Percentiles rank a stretch among this genome's conserved stretches.
These are phyloP conservation scores for Drosophila oshimai DNA, from an alignment of 1,140 invertebrate genomes.

Conservation along the genomic window DNA sequence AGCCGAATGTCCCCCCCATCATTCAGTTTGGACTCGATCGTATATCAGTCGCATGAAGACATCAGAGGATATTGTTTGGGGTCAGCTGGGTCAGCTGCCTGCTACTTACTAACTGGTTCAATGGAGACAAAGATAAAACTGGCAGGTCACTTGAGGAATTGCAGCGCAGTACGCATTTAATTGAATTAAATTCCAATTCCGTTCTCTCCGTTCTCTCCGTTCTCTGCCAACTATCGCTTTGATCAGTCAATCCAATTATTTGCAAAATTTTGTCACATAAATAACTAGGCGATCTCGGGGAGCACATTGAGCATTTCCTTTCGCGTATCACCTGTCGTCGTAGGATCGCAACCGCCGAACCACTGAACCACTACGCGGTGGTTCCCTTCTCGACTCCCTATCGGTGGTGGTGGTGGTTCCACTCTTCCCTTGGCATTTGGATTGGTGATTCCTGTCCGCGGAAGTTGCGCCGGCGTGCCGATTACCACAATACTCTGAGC, in stretches of 20 bases:
- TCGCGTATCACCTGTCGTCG: conserved; percentile 70
- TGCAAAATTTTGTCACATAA: conserved; percentile 83
- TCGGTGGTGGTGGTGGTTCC: background rate
- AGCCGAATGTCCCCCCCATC: conserved; percentile 66
- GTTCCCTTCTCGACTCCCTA: background rate
- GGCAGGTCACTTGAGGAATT: conserved; percentile 74
- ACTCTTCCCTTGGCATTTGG: background rate
- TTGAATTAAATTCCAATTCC: conserved; percentile 82
- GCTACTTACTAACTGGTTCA: conserved; percentile 36
- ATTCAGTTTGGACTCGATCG: conserved; percentile 32
- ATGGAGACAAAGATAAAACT: conserved; percentile 34
- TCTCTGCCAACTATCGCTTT: conserved; percentile 71
- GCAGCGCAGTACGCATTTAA: conserved; percentile 81
- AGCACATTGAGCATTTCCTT: conserved; percentile 23
- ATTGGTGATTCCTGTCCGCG: conserved; percentile 11
- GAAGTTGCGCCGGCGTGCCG: conserved; percentile 63
- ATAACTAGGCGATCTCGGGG: conserved; percentile 68
- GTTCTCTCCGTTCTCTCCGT: conserved; percentile 6
- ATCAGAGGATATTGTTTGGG: conserved; percentile 37
- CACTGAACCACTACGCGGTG: conserved; percentile 20
- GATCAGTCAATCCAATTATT: conserved; percentile 83
- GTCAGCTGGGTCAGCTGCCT: conserved; percentile 64
- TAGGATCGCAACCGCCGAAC: conserved; percentile 1
- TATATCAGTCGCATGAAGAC: conserved; percentile 69
- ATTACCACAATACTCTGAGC: conserved; percentile 47